A percentile compares a stretch with the other conserved stretches of the same genome.
These are phyloP conservation scores for Channallabes apus DNA, from an alignment of 2,797 vertebrate genomes.

Conservation along the genomic window DNA sequence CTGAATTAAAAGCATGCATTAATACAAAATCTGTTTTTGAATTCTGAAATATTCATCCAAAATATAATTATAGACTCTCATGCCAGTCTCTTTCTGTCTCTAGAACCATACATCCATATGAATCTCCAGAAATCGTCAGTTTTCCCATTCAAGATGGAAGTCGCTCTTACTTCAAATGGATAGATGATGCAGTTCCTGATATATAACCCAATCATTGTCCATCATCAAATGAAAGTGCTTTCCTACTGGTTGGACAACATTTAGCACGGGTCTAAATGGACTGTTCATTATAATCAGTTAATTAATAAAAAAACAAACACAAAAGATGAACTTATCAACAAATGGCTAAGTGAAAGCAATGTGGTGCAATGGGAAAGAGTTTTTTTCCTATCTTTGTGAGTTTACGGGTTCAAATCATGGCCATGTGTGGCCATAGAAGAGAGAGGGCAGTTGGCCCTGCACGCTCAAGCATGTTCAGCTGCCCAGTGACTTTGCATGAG, in stretches of 20 bases:
- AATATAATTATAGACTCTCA: neutral
- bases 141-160: conserved; percentile 80
- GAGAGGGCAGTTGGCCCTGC: neutral
- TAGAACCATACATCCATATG: conserved; percentile 86
- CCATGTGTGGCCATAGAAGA: neutral
- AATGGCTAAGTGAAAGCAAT: neutral
- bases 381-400: neutral
- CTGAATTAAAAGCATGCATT: neutral
- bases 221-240: neutral
- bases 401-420: neutral
- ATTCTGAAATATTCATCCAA: neutral
- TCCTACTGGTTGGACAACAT: conserved; percentile 15
- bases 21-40: neutral
- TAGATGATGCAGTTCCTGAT: conserved; percentile 78
- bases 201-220: conserved; percentile 59
- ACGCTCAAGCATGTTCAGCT: neutral
- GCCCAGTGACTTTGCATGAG: neutral
- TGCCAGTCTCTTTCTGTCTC: conserved; percentile 13
- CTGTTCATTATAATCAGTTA: neutral
- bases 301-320: neutral
- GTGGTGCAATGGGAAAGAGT: neutral
- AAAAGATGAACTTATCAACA: neutral
- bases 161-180: conserved; percentile 77
- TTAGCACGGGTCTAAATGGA: conserved; percentile 3
- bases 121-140: conserved; percentile 83